Base-by-base conservation (phyloP, 2,113 vertebrate species). In the Hippocampus abdominalis region DNA sequence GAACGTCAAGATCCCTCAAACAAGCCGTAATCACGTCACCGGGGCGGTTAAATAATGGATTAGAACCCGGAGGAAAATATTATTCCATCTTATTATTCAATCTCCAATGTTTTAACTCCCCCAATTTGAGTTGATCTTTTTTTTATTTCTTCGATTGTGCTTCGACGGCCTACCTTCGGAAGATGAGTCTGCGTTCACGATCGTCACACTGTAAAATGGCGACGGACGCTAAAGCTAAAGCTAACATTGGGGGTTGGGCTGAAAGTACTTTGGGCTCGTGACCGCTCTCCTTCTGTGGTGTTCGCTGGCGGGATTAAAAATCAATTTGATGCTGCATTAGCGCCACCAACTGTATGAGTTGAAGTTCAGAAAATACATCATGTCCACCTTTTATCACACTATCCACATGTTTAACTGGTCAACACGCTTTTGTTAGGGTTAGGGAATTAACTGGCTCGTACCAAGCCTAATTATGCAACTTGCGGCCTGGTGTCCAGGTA, bases 141-240 rank as follows among this genome's bases (percentile, higher is more conserved):
- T 4, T 20, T 21, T 20, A 11, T 23, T 11, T 23, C n/a, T 23
- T 15, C 5, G 0, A 12, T 44, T 25, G 42, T 29, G n/a, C 23
- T 27, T 60, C 57, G 27, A 18, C 16, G 27, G 27, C 57, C 27
- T 60, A 60, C 57, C 57, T 60, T 57, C 15, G 13, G 9, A 57
- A 57, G 27, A 32, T 8, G 57, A 44, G 2, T 44, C 57, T 4
- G 13, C 25, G 42, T 65, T 25, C 39, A 25, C 21, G 42, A 13
- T 18, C 62, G 62, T 65, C n/a, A 42, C 42, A 46, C n/a, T 16
- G 7, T 23, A 65, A 65, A 65, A 65, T 65, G 64, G 64, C 64
- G 64, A 11, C 64, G 13, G 64, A 15, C 32, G 36, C 27, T 18
- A 29, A 29, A 27, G 54, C 54, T 57, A 57, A 57, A 2, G 27